phyloP scores from a whole-genome alignment of 1,140 invertebrate genomes.

The Caenorhabditis tropicalis region DNA sequence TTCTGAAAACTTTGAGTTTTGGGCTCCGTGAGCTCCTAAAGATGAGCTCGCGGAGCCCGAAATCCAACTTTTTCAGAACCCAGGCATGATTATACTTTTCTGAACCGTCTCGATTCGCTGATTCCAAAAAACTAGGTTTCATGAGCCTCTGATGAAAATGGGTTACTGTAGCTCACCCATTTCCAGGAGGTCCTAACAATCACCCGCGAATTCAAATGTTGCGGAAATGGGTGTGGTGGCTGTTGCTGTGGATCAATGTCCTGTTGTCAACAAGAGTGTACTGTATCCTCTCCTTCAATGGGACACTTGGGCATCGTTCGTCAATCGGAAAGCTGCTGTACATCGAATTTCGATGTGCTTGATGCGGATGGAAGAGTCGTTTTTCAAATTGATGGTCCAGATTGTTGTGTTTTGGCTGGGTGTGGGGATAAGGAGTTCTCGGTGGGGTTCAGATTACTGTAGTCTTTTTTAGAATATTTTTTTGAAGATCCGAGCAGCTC shows the following conservation, averaged over 20 bases:
- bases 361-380: constrained; percentile 16
- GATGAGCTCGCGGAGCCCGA: no score
- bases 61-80: no score
- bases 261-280: constrained; percentile 43
- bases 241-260: not conserved
- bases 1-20: no score
- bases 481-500: not conserved
- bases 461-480: not conserved
- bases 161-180: no score
- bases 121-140: no score
- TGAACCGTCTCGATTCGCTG: no score
- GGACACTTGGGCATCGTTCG: constrained; percentile 11
- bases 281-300: constrained; percentile 25
- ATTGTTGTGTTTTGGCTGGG: constrained; percentile 40
- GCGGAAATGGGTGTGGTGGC: not conserved
- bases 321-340: not conserved
- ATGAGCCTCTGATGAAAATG: not conserved
- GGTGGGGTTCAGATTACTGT: not conserved
- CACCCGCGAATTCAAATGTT: constrained; percentile 46
- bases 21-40: no score
- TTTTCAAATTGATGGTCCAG: constrained; percentile 47
- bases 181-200: constrained; percentile 46
- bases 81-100: no score
- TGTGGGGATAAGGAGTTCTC: constrained; percentile 52
- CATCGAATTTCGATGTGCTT: not conserved